phyloP scores from a whole-genome alignment of 2,113 vertebrate species.

The Psephotus haematonotus region DNA sequence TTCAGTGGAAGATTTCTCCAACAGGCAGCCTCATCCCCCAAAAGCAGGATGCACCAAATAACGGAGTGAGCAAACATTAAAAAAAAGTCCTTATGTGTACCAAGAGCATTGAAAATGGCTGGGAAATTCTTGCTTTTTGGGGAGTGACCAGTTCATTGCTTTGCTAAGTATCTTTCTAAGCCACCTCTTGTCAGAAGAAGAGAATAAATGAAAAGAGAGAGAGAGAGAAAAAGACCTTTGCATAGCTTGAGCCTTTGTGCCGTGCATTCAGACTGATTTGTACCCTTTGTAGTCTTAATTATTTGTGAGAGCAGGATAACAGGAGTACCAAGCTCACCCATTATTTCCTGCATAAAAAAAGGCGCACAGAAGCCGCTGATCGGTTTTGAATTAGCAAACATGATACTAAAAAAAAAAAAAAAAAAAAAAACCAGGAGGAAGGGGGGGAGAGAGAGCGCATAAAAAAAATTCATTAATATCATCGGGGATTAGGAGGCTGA shows the following conservation, averaged over 20 bases:
- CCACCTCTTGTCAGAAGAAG: constrained; percentile 76
- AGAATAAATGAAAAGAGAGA: constrained; percentile 74
- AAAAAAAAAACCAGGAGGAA: neutral
- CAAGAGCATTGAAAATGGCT: constrained; percentile 9
- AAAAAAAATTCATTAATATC: constrained; percentile 99
- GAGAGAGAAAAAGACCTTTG: constrained; percentile 80
- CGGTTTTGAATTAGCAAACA: constrained; percentile 99
- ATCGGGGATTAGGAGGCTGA: constrained; percentile 99
- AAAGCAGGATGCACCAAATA: neutral
- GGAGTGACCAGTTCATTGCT: constrained; percentile 58
- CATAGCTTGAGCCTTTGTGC: constrained; percentile 91
- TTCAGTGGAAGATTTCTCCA: neutral
- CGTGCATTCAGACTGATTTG: constrained; percentile 97
- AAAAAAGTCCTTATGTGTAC: neutral
- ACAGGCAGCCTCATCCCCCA: neutral
- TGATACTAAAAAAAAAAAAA: constrained; percentile 95
- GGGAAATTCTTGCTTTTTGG: constrained; percentile 62
- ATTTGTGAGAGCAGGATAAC: constrained; percentile 99
- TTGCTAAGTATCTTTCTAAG: constrained; percentile 75
- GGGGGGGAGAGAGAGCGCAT: constrained; percentile 71
- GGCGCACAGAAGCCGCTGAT: constrained; percentile 99
- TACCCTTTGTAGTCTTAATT: constrained; percentile 99
- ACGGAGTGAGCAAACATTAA: neutral
- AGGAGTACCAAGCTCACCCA: constrained; percentile 99
- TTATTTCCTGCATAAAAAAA: constrained; percentile 99